A percentile compares a stretch with the other conserved stretches of the same genome.
Evolutionary conservation across 2,113 vertebrate genomes (phyloP).

Genomic region (Romanogobio albipinnatus): DNA sequence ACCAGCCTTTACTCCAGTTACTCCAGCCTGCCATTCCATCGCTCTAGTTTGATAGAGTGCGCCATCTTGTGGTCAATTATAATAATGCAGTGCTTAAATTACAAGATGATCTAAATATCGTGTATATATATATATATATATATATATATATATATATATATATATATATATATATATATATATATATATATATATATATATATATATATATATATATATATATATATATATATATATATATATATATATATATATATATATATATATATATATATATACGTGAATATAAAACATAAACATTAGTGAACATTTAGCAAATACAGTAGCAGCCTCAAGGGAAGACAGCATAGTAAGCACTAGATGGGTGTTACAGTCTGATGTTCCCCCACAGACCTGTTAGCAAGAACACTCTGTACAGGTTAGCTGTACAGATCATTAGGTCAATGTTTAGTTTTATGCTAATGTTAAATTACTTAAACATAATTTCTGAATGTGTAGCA

Average conservation of each 20-base stretch:
- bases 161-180: too few relatives aligned
- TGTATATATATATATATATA: too few relatives aligned
- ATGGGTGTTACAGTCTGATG: neutral
- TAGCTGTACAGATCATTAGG: neutral
- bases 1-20: neutral
- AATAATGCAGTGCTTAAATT: neutral
- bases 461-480: neutral
- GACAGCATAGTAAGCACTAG: neutral
- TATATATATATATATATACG: too few relatives aligned
- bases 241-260: too few relatives aligned
- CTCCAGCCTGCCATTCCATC: neutral
- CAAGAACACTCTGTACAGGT: neutral
- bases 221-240: too few relatives aligned
- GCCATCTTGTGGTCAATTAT: constrained; percentile 58
- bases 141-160: too few relatives aligned
- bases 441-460: neutral
- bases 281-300: too few relatives aligned
- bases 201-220: too few relatives aligned
- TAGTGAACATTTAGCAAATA: neutral
- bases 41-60: constrained; percentile 16
- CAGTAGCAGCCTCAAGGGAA: neutral
- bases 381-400: neutral
- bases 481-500: neutral
- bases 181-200: too few relatives aligned
- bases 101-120: neutral